Evolutionary conservation across 2,113 vertebrate species (phyloP), one percentile per base, ranked within the genome.

Genomic region (Alligator sinensis): DNA sequence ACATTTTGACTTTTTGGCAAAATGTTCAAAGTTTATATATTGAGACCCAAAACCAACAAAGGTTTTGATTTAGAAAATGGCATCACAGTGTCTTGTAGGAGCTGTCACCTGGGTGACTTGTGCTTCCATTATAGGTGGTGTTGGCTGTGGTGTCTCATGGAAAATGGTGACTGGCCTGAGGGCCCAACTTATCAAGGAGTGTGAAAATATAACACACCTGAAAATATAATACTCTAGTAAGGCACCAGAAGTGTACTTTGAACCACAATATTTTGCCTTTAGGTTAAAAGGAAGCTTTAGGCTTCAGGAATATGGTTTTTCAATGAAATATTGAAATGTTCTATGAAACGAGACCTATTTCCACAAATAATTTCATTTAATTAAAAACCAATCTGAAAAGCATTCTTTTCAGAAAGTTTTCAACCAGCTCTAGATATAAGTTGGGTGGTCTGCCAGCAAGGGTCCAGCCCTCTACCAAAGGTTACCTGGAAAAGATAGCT

Each of bases 381-480:
- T 47, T 47, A 47, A 47, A 47, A 47, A 47, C 47, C 47, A 47
- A 47, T 47, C 47, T 47, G 47, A 47, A 47, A 47, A 47, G 47
- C 47, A 47, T 47, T 47, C 9, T 47, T 47, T 47, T 7, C 47
- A 18, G 34, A 60, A 75, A 0, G 0, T 4, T 70, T 91, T 58
- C 64, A 12, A 95, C 11, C 24, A 82, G 64, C 47, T 77, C 68
- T 62, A 77, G 7, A 18, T 66, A 64, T 7, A 28, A 28, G 63
- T 34, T 60, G 9, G 24, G 79, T 77, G 21, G 1, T 77, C 85
- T 80, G 27, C 55, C 34, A 60, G 11, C 55, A 79, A 4, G 16
- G 47, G 12, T 2, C 27, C 2, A 55, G 15, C 5, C 16, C 87
- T 78, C 16, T 89, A 82, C 15, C 15, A 38, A 74, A 88, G 62